Conservation (phyloP, 2,888 invertebrate genomes). For the Sarcophaga rosellei region DNA sequence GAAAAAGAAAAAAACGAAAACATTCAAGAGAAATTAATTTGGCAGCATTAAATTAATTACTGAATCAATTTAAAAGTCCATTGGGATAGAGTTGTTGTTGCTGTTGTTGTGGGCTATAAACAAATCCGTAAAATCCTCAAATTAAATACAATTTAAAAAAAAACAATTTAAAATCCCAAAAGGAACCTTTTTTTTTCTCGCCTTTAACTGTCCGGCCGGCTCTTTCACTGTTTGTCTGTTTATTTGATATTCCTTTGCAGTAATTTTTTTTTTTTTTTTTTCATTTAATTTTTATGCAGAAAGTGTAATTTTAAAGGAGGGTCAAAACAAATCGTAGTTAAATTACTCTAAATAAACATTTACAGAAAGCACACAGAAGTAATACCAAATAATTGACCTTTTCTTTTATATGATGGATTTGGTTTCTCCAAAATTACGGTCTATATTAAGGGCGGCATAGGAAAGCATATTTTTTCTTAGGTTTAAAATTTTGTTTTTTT, state of each 20-base stretch:
- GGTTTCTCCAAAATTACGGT: background rate
- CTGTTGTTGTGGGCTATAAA: background rate
- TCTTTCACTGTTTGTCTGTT: background rate
- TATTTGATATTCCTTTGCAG: background rate
- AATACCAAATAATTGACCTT: conserved; percentile 33
- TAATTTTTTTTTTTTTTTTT: conserved; percentile 15
- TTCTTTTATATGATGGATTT: background rate
- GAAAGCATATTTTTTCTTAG: conserved; percentile 20
- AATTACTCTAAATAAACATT: conserved; percentile 26
- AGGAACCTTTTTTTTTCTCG: conserved; percentile 28
- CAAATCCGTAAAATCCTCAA: conserved; percentile 16
- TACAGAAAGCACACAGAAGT: background rate
- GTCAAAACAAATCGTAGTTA: conserved; percentile 18
- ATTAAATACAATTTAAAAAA: conserved; percentile 50
- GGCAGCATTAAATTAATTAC: conserved; percentile 64
- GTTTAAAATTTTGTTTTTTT: background rate
- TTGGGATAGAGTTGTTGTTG: conserved; percentile 28
- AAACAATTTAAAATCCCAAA: conserved; percentile 53
- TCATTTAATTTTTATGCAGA: background rate
- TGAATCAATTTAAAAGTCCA: conserved; percentile 60
- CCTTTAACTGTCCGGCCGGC: background rate
- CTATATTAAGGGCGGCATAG: conserved; percentile 38
- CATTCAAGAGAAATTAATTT: conserved; percentile 9
- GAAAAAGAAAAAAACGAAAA: background rate
- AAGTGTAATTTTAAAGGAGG: background rate